Percentiles rank a stretch among this genome's conserved stretches.
Conservation (phyloP, 2,888 invertebrate species). For the Nomada ferruginata region DNA sequence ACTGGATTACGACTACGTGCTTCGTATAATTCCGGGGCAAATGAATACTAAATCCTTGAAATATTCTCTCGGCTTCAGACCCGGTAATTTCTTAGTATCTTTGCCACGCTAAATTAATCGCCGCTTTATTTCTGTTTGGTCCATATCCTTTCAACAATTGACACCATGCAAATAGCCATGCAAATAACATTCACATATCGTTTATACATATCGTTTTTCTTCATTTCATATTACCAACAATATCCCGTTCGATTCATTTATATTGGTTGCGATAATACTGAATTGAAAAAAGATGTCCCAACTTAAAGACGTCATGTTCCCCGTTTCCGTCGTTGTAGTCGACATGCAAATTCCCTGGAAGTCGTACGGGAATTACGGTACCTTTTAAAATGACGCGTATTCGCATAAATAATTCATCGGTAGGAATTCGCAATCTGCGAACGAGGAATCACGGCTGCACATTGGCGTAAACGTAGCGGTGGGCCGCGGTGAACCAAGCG, state of each 20-base stretch:
- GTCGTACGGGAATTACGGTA: slow-evolving; percentile 61
- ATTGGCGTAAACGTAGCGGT: slow-evolving; percentile 5
- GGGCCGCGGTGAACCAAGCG: slow-evolving; percentile 51
- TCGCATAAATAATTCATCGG: slow-evolving; percentile 79
- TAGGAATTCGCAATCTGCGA: slow-evolving; percentile 56
- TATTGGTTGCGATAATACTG: no score
- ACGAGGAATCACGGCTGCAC: slow-evolving; percentile 33
- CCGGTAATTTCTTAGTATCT: background rate
- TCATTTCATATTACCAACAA: no score
- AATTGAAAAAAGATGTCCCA: no score
- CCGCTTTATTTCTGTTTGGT: no score
- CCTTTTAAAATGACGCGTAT: slow-evolving; percentile 74
- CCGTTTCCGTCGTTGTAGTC: background rate
- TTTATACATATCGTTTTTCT: no score
- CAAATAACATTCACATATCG: no score
- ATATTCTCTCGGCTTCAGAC: background rate
- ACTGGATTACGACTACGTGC: background rate
- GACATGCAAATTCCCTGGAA: slow-evolving; percentile 18
- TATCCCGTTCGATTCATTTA: no score
- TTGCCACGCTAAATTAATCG: no score
- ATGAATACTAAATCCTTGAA: background rate
- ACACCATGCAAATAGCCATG: no score
- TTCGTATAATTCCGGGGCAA: background rate
- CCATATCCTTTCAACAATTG: no score
- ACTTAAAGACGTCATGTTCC: background rate